A percentile compares a stretch with the other conserved stretches of the same genome.
These are phyloP conservation scores for Monochamus saltuarius DNA, from an alignment of 1,140 invertebrate species.

Conservation along the genomic window DNA sequence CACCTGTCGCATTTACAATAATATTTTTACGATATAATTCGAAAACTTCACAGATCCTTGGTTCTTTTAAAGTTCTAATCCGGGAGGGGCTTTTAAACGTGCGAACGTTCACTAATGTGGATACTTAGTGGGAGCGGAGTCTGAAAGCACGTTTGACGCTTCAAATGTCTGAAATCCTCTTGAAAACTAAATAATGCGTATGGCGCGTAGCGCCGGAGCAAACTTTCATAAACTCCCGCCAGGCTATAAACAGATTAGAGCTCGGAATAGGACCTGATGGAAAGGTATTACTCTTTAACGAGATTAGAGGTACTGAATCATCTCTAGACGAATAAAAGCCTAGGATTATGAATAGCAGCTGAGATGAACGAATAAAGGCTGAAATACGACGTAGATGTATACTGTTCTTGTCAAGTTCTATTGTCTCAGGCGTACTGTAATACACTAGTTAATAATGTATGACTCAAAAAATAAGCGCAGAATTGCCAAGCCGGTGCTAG, in stretches of 20 bases:
- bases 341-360: conserved; percentile 1
- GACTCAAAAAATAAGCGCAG: no score
- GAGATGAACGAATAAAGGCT: no score
- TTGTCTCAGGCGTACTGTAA: no score
- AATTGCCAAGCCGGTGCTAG: no score
- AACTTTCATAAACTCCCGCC: conserved; percentile 31
- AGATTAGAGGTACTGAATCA: conserved; percentile 42
- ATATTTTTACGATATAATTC: neutral
- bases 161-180: conserved; percentile 33
- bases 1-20: no score
- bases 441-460: no score
- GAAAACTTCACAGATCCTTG: conserved; percentile 23
- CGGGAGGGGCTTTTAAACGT: conserved; percentile 28
- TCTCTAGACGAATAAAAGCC: conserved; percentile 22
- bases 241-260: conserved; percentile 40
- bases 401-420: no score
- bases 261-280: conserved; percentile 37
- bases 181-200: conserved; percentile 24
- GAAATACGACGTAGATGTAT: no score
- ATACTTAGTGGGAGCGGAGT: conserved; percentile 30
- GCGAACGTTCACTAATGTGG: conserved; percentile 31
- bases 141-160: conserved; percentile 38
- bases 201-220: neutral
- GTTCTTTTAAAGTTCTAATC: conserved; percentile 27
- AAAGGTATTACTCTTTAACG: conserved; percentile 44